phyloP scores from a whole-genome alignment of 2,888 invertebrate species.

The Megaustenia siamemsis region DNA sequence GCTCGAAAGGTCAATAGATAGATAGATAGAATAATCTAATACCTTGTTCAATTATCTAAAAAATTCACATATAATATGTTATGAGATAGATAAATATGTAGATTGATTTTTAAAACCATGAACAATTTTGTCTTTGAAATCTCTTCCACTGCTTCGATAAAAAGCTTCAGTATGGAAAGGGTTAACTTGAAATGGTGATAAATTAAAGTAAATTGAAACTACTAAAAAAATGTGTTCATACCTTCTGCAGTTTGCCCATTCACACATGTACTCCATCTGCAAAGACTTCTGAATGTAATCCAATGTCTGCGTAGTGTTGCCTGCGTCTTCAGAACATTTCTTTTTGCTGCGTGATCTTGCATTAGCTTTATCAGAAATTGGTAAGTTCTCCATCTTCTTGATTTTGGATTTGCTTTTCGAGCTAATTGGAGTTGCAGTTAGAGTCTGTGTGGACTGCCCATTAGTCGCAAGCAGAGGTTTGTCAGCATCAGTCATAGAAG shows the following conservation, averaged over 20 bases:
- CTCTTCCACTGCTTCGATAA: too few species aligned
- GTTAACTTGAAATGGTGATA: too few species aligned
- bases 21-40: too few species aligned
- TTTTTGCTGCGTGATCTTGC: constrained; percentile 35
- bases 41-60: too few species aligned
- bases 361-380: constrained; percentile 2
- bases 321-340: constrained; percentile 7
- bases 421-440: constrained; percentile 56
- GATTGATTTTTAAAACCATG: too few species aligned
- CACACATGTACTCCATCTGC: constrained; percentile 85
- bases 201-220: too few species aligned
- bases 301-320: neutral
- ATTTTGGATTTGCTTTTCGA: constrained; percentile 64
- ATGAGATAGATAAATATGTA: too few species aligned
- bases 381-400: constrained; percentile 5
- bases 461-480: neutral
- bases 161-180: too few species aligned
- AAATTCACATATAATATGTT: too few species aligned
- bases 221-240: constrained; percentile 67
- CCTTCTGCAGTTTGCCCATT: constrained; percentile 93
- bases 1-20: too few species aligned
- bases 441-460: constrained; percentile 31
- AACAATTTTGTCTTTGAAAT: too few species aligned
- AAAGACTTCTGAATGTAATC: constrained; percentile 47
- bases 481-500: constrained; percentile 64